phyloP scores from a whole-genome alignment of 2,888 invertebrate genomes.

The Tricholauxania praeusta region DNA sequence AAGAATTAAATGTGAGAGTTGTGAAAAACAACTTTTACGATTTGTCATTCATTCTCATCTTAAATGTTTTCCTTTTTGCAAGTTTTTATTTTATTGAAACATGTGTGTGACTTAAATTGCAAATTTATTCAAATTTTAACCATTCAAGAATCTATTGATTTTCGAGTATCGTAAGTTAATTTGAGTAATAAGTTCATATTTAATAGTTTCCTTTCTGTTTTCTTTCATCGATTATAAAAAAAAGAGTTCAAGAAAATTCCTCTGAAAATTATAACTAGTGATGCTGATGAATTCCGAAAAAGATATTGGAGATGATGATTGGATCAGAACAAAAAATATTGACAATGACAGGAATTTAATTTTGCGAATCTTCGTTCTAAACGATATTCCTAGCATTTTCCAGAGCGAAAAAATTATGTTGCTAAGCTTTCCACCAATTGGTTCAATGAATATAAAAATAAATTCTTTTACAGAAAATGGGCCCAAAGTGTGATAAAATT shows the following conservation, averaged over 20 bases:
- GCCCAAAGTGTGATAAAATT: too few relatives aligned
- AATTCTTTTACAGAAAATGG: too few relatives aligned
- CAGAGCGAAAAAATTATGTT: background rate
- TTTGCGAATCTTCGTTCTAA: background rate
- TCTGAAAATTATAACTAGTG: too few relatives aligned
- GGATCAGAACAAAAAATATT: background rate
- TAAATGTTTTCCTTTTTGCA: background rate
- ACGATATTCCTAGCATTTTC: background rate
- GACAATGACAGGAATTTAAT: too few relatives aligned
- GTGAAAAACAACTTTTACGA: conserved; percentile 16
- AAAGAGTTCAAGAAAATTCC: too few relatives aligned
- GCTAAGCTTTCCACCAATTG: too few relatives aligned
- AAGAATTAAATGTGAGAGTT: background rate
- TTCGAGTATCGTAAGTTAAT: background rate
- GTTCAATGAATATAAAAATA: too few relatives aligned
- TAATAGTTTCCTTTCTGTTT: too few relatives aligned
- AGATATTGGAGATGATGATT: background rate
- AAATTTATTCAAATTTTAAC: conserved; percentile 9
- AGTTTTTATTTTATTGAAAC: conserved; percentile 7
- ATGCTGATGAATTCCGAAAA: too few relatives aligned
- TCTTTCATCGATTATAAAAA: too few relatives aligned
- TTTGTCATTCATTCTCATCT: conserved; percentile 1
- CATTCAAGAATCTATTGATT: conserved; percentile 11
- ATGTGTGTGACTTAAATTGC: background rate
- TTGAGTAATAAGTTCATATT: background rate